These are phyloP conservation scores for Drosophila tristis DNA, from an alignment of 1,140 invertebrate genomes.

Conservation along the genomic window DNA sequence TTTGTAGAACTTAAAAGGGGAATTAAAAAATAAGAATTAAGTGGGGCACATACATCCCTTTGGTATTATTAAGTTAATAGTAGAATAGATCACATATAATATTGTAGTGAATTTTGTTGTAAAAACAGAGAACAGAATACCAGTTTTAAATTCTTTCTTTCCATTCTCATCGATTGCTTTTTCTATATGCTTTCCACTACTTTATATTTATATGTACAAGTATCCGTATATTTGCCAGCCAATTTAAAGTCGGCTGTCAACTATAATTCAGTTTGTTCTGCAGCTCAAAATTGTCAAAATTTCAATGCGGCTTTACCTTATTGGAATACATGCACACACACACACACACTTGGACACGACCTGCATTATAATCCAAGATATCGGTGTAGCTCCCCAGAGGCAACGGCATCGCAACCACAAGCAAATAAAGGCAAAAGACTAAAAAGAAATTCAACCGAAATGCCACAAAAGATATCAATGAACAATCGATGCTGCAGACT, in stretches of 20 bases:
- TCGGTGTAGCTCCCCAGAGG: conserved; percentile 24
- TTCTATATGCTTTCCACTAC: no score
- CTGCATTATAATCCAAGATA: conserved; percentile 65
- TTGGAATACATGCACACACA: conserved; percentile 24
- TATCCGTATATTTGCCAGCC: background rate
- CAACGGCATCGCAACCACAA: conserved; percentile 53
- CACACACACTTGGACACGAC: conserved; percentile 45
- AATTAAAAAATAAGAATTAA: no score
- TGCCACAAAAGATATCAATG: conserved; percentile 77
- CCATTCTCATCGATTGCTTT: no score
- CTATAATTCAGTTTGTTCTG: conserved; percentile 46
- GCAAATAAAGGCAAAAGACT: conserved; percentile 34
- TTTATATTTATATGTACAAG: no score
- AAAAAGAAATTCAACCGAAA: conserved; percentile 34
- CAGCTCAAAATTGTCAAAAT: conserved; percentile 46
- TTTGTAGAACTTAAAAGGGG: no score
- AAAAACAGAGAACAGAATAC: no score
- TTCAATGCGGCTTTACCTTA: conserved; percentile 40
- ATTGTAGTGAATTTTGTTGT: no score
- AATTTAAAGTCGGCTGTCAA: conserved; percentile 28
- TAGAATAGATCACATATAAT: no score
- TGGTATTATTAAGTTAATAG: no score
- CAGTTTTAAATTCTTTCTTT: no score
- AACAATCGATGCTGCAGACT: conserved; percentile 74
- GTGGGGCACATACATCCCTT: no score